Evolutionary conservation across 2,888 invertebrate genomes (phyloP), one percentile per base, ranked within the genome.

Genomic region (Ligdia adustata): DNA sequence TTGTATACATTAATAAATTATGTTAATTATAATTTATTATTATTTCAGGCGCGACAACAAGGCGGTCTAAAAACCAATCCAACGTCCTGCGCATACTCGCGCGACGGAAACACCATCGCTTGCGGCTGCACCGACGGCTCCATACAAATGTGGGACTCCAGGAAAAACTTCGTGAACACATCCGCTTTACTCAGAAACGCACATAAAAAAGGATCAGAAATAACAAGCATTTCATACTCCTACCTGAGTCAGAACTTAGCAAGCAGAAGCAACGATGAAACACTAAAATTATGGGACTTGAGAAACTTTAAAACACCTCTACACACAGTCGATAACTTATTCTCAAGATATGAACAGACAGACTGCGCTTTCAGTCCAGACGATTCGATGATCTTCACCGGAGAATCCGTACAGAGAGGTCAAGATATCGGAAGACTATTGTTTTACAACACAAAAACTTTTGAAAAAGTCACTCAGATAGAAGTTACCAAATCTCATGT

Each of bases 141-240:
- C 0, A 93, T 99, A 40, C 99, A 99, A 80, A 94, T 99, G 88
- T 99, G 99, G 99, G 99, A 99, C 73, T 95, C 97, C 37, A 92
- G 98, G 15, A 97, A 95, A 72, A 95, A 94, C 72, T 97, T 94
- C 70, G 98, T 99, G 0, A 98, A 97, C 66, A 97, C 98, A 0
- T 92, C 95, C 0, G 91, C 94, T 51, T 87, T 96, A 9, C 89
- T 96, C 0, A 90, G 97, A 39, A 93, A 92, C 41, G 98, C 97
- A 0, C 99, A 99, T 80, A 91, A 92, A 42, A 93, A 92, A 57
- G 95, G 95, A 2, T 89, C 92, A 0, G 98, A 98, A 72, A 96
- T 97, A 13, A 95, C 96, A 0, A 95, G 95, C 42, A 89, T 99
- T 20, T 91, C 93, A 1, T 99, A 97, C 75, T 98, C 99, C 0